Percentiles rank a stretch among this genome's conserved stretches.
Evolutionary conservation across 35 echinoderm and acorn worm genomes (phyloP).

Genomic region (Ophiothrix spiculata): DNA sequence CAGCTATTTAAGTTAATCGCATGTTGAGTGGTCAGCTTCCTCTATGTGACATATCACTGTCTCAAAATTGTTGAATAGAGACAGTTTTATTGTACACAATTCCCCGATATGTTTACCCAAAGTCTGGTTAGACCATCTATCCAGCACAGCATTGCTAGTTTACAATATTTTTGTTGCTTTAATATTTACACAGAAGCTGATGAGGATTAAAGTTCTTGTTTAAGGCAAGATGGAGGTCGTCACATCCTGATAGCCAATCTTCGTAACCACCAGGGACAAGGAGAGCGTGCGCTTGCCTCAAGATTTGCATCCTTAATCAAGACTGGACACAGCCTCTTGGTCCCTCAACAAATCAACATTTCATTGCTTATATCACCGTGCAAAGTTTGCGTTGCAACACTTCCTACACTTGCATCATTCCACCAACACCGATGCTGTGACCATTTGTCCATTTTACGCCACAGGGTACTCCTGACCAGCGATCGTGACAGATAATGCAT

Average conservation of each 20-base stretch:
- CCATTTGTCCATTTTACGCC: neutral
- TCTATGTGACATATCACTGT: no score
- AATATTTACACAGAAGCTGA: no score
- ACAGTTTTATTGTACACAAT: neutral
- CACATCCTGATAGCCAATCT: neutral
- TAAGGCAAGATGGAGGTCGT: no score
- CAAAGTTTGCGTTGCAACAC: neutral
- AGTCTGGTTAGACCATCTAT: neutral
- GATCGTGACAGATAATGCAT: neutral
- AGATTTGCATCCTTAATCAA: neutral
- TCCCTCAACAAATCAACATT: slow-evolving; percentile 1
- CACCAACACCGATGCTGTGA: neutral
- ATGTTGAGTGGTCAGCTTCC: no score
- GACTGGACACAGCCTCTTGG: neutral
- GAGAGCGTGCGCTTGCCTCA: neutral
- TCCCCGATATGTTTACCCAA: neutral
- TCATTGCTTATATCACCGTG: neutral
- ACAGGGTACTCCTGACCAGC: neutral
- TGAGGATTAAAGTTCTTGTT: no score
- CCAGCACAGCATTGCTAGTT: no score
- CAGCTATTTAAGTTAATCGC: no score
- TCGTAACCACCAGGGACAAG: neutral
- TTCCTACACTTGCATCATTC: neutral
- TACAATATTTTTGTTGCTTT: no score
- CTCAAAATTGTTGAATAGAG: no score